Evolutionary conservation across 1,140 invertebrate species (phyloP).

Genomic region (Lordiphosa collinella): DNA sequence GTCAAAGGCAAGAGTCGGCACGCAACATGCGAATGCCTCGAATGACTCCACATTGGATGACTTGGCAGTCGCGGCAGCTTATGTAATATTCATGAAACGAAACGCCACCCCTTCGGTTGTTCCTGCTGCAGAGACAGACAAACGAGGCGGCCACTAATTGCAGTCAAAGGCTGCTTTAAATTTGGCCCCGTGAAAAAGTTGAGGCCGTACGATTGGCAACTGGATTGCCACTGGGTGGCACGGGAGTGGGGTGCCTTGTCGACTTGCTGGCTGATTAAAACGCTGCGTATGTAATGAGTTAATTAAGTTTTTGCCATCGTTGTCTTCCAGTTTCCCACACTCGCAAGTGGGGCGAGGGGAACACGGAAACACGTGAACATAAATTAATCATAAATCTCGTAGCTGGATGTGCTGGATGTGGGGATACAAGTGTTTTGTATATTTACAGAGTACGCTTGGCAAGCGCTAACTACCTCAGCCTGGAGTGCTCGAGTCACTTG

Average conservation of each 20-base stretch:
- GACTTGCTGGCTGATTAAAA: slow-evolving; percentile 73
- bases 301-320: slow-evolving; percentile 75
- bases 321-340: slow-evolving; percentile 12
- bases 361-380: slow-evolving; percentile 45
- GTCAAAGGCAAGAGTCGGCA: slow-evolving; percentile 47
- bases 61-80: slow-evolving; percentile 22
- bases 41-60: slow-evolving; percentile 25
- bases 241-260: slow-evolving; percentile 39
- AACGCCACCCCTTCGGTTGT: slow-evolving; percentile 1
- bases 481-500: slow-evolving; percentile 10
- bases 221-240: slow-evolving; percentile 18
- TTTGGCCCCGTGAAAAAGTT: slow-evolving; percentile 30
- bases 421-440: slow-evolving; percentile 71
- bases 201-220: slow-evolving; percentile 33
- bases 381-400: slow-evolving; percentile 73
- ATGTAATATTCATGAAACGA: slow-evolving; percentile 60
- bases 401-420: slow-evolving; percentile 28
- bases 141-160: slow-evolving; percentile 68
- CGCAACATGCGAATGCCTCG: slow-evolving; percentile 50
- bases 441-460: slow-evolving; percentile 45
- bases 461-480: slow-evolving; percentile 32
- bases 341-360: background rate
- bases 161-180: slow-evolving; percentile 74
- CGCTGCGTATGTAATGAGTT: slow-evolving; percentile 78
- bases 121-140: slow-evolving; percentile 29